These are phyloP conservation scores for Cranoglanis bouderius DNA, from an alignment of 2,113 vertebrate genomes.

Conservation along the genomic window DNA sequence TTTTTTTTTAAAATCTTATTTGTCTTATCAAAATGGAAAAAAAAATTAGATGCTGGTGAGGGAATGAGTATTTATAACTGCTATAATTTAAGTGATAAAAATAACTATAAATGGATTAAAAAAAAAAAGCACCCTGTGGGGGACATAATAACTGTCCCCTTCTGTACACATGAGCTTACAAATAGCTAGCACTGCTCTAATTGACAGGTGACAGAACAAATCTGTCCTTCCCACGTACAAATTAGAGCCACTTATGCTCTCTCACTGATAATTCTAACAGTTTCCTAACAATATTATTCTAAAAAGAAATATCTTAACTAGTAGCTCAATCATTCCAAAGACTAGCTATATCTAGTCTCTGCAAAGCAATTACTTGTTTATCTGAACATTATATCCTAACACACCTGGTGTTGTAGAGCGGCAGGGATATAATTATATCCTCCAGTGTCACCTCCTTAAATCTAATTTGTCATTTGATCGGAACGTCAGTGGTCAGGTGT, in stretches of 20 bases:
- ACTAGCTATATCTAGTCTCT: neutral
- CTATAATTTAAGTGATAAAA: neutral
- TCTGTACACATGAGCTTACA: neutral
- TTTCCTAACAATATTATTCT: neutral
- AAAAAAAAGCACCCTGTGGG: neutral
- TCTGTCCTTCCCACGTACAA: too few relatives aligned
- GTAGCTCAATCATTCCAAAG: neutral
- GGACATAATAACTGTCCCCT: neutral
- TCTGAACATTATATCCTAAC: conserved; percentile 3
- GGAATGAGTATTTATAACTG: neutral
- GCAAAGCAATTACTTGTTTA: conserved; percentile 5
- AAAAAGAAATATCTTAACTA: neutral
- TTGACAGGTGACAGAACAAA: too few relatives aligned
- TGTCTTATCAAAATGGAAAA: neutral
- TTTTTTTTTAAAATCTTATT: too few relatives aligned
- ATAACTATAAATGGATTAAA: neutral
- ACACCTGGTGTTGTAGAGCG: neutral
- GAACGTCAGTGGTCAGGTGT: conserved; percentile 30
- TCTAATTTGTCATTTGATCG: conserved; percentile 28
- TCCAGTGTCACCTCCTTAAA: neutral
- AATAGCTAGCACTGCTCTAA: too few relatives aligned
- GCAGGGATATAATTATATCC: conserved; percentile 24
- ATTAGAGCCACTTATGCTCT: neutral
- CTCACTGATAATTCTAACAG: neutral
- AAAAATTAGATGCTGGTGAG: neutral